Base-by-base conservation (phyloP, 2,888 invertebrate species). In the Bhutanitis thaidina region DNA sequence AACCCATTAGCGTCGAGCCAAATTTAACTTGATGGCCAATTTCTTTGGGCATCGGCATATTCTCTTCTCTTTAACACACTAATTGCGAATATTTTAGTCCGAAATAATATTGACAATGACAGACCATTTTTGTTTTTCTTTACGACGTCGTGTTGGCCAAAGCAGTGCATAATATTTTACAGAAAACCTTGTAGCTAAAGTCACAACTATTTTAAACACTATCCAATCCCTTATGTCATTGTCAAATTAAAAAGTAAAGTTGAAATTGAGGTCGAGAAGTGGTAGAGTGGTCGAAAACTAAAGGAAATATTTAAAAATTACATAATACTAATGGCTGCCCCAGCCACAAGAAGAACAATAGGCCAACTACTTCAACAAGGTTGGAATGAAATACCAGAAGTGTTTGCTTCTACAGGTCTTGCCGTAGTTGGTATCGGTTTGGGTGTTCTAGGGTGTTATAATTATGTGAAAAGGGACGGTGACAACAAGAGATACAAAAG, bases 371-470 rank as follows among this genome's bases (percentile, higher is more conserved):
- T 87, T 1, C 71, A 74, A 57, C 88, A 88, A 49, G 88, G 85
- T 39, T 89, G 94, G 93, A 80, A 91, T 67, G 94, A 94, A 80
- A 92, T 94, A 53, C 95, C 95, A 3, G 95, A 94, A 77, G 79
- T 95, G 41, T 75, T 95, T 36, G 93, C 90, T 25, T 87, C 92
- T 16, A 78, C 91, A 1, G 90, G 90, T 10, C 59, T 93, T 58
- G 94, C 89, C 0, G 0, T 93, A 0, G 65, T 90, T 32, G 94
- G 94, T 25, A 43, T 92, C 3, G 91, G 75, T 7, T 58, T 93
- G 54, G 88, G 86, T 13, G 67, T 69, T 14, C 41, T 82, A 32
- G 92, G 91, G 1, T 59, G 90, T 41, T 74, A 77, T 53, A 90
- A 86, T 32, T 92, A 93, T 60, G 67, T 81, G 15, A 78, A 84